Conservation (phyloP, 1,140 invertebrate genomes). For the Lycorma delicatula region DNA sequence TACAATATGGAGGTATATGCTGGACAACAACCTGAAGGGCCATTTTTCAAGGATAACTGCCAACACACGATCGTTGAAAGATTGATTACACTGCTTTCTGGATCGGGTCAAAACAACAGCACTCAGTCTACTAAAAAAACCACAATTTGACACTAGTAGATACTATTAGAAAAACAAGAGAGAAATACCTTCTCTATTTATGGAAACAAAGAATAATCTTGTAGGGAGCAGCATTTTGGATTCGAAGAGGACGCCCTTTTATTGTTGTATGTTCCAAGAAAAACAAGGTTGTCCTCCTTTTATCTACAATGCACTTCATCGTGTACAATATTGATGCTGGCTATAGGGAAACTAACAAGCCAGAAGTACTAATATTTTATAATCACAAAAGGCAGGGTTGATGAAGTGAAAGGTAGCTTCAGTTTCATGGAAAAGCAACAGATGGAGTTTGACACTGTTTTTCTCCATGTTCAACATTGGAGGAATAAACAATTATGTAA, state of each 20-base stretch:
- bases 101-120: constrained; percentile 28
- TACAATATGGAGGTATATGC: constrained; percentile 30
- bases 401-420: too few species aligned
- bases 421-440: too few species aligned
- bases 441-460: too few species aligned
- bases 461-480: too few species aligned
- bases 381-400: too few species aligned
- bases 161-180: constrained; percentile 33
- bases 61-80: constrained; percentile 32
- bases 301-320: constrained; percentile 8
- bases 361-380: too few species aligned
- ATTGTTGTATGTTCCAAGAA: neutral
- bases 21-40: constrained; percentile 25
- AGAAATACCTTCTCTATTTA: constrained; percentile 34
- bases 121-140: neutral
- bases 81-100: constrained; percentile 24
- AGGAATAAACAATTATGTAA: too few species aligned
- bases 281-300: neutral
- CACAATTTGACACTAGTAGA: constrained; percentile 33
- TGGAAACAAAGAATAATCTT: constrained; percentile 9
- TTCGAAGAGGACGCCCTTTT: neutral
- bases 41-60: constrained; percentile 29
- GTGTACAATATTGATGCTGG: too few species aligned
- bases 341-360: too few species aligned
- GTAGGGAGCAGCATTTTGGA: neutral